Conservation (phyloP, 2,113 vertebrate genomes). For the Oostethus manadensis region DNA sequence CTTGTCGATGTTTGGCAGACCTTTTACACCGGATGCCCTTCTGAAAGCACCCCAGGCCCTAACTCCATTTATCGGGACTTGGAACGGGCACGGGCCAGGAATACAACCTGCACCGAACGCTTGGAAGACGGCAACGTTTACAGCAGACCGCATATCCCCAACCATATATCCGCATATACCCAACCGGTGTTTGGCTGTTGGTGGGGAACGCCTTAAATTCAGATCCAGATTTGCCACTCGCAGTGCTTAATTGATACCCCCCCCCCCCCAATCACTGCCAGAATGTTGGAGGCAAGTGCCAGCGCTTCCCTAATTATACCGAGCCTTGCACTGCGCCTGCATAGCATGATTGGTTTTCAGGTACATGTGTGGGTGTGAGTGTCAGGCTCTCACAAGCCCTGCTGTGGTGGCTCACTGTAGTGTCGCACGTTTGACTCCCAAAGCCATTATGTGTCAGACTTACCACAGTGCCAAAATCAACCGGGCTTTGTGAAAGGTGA, state of each 20-base stretch:
- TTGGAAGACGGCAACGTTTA: too few species aligned
- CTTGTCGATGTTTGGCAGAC: too few species aligned
- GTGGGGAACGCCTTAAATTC: not conserved
- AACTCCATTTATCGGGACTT: too few species aligned
- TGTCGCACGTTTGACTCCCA: conserved; percentile 49
- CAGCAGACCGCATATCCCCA: too few species aligned
- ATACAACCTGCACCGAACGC: too few species aligned
- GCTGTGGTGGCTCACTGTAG: conserved; percentile 46
- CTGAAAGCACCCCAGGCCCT: too few species aligned
- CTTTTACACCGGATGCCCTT: too few species aligned
- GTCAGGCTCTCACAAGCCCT: conserved; percentile 15
- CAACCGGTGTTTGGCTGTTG: not conserved
- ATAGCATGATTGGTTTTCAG: conserved; percentile 30
- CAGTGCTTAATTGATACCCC: not conserved
- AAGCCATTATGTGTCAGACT: conserved; percentile 62
- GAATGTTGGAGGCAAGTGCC: not conserved
- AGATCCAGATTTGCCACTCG: not conserved
- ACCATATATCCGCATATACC: too few species aligned
- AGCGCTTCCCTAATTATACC: conserved; percentile 15
- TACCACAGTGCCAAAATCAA: conserved; percentile 52
- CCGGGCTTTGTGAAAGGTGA: conserved; percentile 42
- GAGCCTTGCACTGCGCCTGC: conserved; percentile 23
- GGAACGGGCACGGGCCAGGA: too few species aligned
- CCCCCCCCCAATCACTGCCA: too few species aligned
- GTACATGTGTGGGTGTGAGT: conserved; percentile 23